phyloP scores from a whole-genome alignment of 2,888 invertebrate species.

The Spatulosminthurus flaviceps region DNA sequence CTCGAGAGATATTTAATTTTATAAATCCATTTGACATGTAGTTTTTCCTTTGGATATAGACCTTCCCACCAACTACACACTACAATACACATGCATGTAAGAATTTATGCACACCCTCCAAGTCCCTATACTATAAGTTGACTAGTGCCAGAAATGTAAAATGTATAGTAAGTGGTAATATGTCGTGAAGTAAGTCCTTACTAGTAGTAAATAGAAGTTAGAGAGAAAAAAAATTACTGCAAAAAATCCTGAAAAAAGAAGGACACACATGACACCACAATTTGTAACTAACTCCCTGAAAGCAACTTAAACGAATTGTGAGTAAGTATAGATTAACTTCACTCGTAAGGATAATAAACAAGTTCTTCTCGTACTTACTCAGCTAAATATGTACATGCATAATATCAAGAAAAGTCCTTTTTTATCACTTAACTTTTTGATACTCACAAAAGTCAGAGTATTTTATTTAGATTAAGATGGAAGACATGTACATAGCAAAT shows the following conservation, averaged over 20 bases:
- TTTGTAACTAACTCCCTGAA: constrained; percentile 26
- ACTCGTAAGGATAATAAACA: constrained; percentile 30
- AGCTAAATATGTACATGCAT: neutral
- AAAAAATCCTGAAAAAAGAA: constrained; percentile 35
- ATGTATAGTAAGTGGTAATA: no score
- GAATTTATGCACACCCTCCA: no score
- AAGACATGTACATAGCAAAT: no score
- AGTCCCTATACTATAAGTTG: no score
- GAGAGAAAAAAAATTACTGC: constrained; percentile 4
- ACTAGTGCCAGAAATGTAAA: no score
- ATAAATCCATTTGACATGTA: constrained; percentile 14
- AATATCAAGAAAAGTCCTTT: neutral
- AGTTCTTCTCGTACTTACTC: neutral
- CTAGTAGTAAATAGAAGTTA: neutral
- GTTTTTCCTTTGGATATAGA: neutral
- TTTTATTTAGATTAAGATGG: constrained; percentile 12
- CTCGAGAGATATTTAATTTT: neutral
- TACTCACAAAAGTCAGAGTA: neutral
- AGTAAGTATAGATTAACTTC: constrained; percentile 37
- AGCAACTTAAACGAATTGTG: constrained; percentile 32
- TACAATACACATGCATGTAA: no score
- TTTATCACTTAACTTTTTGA: neutral
- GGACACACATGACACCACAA: constrained; percentile 40
- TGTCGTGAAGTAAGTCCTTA: no score
- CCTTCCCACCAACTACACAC: no score